Conservation (phyloP, 2,797 vertebrate species). For the Eutrigla gurnardus region DNA sequence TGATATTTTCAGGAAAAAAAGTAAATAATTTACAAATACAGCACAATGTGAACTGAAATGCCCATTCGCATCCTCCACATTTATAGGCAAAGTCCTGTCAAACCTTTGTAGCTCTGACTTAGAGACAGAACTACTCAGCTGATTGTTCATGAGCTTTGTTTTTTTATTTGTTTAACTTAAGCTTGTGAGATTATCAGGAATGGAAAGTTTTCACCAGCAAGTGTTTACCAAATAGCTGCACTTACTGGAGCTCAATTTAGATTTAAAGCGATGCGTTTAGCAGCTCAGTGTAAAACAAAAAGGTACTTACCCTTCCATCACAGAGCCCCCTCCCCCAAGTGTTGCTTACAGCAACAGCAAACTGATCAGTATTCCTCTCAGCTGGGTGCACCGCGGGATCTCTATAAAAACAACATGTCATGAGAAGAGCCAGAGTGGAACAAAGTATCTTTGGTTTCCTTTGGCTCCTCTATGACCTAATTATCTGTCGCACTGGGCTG, state of each 20-base stretch:
- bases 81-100: slow-evolving; percentile 27
- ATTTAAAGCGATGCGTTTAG: slow-evolving; percentile 27
- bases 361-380: slow-evolving; percentile 75
- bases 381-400: slow-evolving; percentile 44
- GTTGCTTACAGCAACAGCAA: slow-evolving; percentile 56
- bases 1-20: slow-evolving; percentile 49
- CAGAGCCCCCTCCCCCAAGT: slow-evolving; percentile 55
- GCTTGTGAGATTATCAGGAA: slow-evolving; percentile 57
- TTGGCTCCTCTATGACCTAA: slow-evolving; percentile 38
- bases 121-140: slow-evolving; percentile 63
- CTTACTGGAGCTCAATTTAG: slow-evolving; percentile 31
- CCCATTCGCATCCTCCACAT: slow-evolving; percentile 9
- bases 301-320: slow-evolving; percentile 75
- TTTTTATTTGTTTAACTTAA: slow-evolving; percentile 54
- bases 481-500: slow-evolving; percentile 31
- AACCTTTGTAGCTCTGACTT: slow-evolving; percentile 7
- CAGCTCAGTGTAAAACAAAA: slow-evolving; percentile 23
- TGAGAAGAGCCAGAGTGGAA: slow-evolving; percentile 53
- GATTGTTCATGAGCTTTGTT: slow-evolving; percentile 57
- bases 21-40: neutral
- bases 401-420: slow-evolving; percentile 59
- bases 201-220: slow-evolving; percentile 52
- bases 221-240: slow-evolving; percentile 35
- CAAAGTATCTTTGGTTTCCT: slow-evolving; percentile 40
- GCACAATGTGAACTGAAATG: slow-evolving; percentile 21